Base-by-base conservation (phyloP, 2,888 invertebrate species). In the Torymus texanus region DNA sequence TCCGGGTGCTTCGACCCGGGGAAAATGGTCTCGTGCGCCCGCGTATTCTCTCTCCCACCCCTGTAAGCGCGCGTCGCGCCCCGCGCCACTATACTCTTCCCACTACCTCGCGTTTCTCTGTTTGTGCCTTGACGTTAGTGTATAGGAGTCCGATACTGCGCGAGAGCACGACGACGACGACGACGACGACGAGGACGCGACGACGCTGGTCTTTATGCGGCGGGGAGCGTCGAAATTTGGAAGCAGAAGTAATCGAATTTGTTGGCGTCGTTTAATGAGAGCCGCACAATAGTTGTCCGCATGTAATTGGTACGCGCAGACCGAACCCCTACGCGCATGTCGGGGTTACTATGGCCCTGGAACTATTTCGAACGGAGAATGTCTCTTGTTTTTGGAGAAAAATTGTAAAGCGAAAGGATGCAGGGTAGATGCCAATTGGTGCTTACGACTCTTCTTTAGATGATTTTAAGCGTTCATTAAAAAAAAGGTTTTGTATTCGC, bases 231-330 rank as follows among this genome's bases (percentile, higher is more conserved):
- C 87, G 84, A 88, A 89, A 88, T 89, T 90, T 88, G 86, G 87
- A 88, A 88, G 85, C 88, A 87, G 87, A 88, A 89, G 88, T 89
- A 89, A 89, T 90, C 89, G 89, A 90, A 90, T 89, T 89, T 88
- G 89, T 89, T 89, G 88, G 88, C 88, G 87, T 88, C 89, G 88
- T 89, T 90, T 89, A 89, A 89, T 88, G 89, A 88, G 88, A 73
- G 87, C 87, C 87, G 86, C 87, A 86, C 88, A 86, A 89, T 89
- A 87, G 89, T 88, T 88, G 89, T 87, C 88, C 85, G 41, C 8
- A 86, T 87, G 86, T 90, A 90, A 90, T 89, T 89, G 88, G 88
- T 88, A 86, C 86, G 86, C 87, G 86, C 63, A 41, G 41, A 41
- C 41, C 41, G 50, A 84, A 80, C 85, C 80, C 85, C 84, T 77